Evolutionary conservation across 2,888 invertebrate genomes (phyloP).

Genomic region (Cenopis cana): DNA sequence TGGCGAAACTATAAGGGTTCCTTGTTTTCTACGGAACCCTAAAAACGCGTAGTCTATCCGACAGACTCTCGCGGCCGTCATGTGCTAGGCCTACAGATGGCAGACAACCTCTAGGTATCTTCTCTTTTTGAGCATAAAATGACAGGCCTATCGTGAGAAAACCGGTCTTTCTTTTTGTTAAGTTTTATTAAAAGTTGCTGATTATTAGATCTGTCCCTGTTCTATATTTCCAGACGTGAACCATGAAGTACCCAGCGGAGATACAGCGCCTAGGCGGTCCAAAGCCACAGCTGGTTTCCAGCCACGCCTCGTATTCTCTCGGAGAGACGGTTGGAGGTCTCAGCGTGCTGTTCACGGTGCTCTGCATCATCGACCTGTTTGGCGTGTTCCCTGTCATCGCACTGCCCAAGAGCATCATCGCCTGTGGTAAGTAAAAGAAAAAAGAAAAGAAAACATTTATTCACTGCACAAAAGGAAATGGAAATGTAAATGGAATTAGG

Average conservation of each 20-base stretch:
- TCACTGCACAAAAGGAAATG: too few relatives aligned
- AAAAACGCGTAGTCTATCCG: too few relatives aligned
- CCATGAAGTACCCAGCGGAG: conserved; percentile 59
- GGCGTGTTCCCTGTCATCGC: conserved; percentile 93
- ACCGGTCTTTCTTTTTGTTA: not conserved
- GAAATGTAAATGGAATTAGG: too few relatives aligned
- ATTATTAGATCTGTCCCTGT: not conserved
- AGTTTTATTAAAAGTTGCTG: not conserved
- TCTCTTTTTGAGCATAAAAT: too few relatives aligned
- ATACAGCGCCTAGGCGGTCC: conserved; percentile 41
- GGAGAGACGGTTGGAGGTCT: conserved; percentile 80
- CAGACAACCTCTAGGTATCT: too few relatives aligned
- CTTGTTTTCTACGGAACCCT: too few relatives aligned
- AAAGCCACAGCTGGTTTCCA: conserved; percentile 56
- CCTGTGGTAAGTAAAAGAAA: too few relatives aligned
- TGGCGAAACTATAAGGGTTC: too few relatives aligned
- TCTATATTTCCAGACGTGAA: conserved; percentile 3
- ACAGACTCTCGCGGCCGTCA: too few relatives aligned
- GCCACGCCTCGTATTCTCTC: conserved; percentile 59
- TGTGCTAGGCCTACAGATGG: too few relatives aligned
- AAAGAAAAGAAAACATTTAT: too few relatives aligned
- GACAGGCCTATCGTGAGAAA: too few relatives aligned
- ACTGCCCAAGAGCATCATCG: conserved; percentile 89
- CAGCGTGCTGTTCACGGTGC: conserved; percentile 88
- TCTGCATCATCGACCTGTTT: conserved; percentile 92